Evolutionary conservation across 1,140 invertebrate species (phyloP), one percentile per base, ranked within the genome.

Genomic region (Bombus breviceps): DNA sequence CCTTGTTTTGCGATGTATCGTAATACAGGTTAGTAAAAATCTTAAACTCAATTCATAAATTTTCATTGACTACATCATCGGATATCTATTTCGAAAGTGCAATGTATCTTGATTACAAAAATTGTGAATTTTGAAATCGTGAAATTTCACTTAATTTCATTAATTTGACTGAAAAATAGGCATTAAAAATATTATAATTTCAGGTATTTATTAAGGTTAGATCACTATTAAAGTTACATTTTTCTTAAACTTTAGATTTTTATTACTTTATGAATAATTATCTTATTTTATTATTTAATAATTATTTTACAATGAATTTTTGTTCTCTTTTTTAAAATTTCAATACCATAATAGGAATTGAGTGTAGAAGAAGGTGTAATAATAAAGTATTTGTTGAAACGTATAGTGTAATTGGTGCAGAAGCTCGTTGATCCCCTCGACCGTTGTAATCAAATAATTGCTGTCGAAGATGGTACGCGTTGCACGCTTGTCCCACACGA

Each of bases 401-500:
- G 13, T 34, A 15, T 47, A 80, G 76, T 39, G 53, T 79, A 79
- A 84, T 62, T 62, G 39, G 39, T 79, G 83, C 66, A 71, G 75
- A 18, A 41, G 75, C 53, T 84, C 76, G 68, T 59, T 68, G 66
- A 43, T 79, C 39, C 71, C 22, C 57, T 64, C 39, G 37, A 72
- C 76, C 32, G 53, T 57, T 34, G 62, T 62, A 39, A 72, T 72
- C 43, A 28, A 39, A 72, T 72, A 80, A 85, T 72, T 41, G 37
- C 10, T n/a, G 22, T 39, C 2, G 57, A 80, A 72, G 76, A 85
- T 85, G 83, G 76, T 85, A 28, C 76, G 83, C 41, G 68, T 85
- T 37, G 76, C 68, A 47, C 76, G 68, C 3, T 43, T 80, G 39
- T 73, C 83, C 1, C 53, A 59, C 28, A 32, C 53, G 34, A 85